These are phyloP conservation scores for Trinectes maculatus DNA, from an alignment of 2,113 vertebrate species.

Conservation along the genomic window DNA sequence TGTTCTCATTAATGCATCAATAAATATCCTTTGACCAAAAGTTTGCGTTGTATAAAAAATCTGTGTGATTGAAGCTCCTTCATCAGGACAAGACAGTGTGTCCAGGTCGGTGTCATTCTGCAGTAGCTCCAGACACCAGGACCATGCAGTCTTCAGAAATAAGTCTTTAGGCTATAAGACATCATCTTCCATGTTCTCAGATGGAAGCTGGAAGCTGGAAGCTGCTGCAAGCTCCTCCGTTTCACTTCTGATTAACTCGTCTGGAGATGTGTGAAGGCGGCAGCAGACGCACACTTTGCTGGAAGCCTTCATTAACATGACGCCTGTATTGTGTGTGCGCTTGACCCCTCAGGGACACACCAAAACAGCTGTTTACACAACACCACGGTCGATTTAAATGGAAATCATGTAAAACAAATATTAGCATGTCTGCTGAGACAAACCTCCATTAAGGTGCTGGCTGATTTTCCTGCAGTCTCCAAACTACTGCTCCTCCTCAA, in stretches of 20 bases:
- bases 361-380: slow-evolving; percentile 75
- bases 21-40: slow-evolving; percentile 69
- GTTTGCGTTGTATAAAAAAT: not conserved
- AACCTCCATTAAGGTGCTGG: slow-evolving; percentile 62
- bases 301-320: slow-evolving; percentile 63
- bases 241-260: slow-evolving; percentile 55
- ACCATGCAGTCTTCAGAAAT: not conserved
- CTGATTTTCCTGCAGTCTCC: slow-evolving; percentile 21
- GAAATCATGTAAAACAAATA: slow-evolving; percentile 76
- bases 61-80: no score
- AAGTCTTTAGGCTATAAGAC: not conserved
- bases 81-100: no score
- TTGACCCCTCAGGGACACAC: slow-evolving; percentile 30
- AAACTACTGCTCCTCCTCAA: slow-evolving; percentile 18
- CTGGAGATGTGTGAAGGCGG: slow-evolving; percentile 39
- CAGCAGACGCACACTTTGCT: slow-evolving; percentile 36
- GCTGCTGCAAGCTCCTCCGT: slow-evolving; percentile 25
- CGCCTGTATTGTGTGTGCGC: slow-evolving; percentile 49
- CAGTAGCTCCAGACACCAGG: not conserved
- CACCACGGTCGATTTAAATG: slow-evolving; percentile 67
- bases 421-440: slow-evolving; percentile 67
- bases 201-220: not conserved
- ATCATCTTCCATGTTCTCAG: slow-evolving; percentile 9
- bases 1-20: slow-evolving; percentile 54
- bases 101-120: no score